Evolutionary conservation across 1,140 invertebrate species (phyloP).

Genomic region (Procambarus clarkii): DNA sequence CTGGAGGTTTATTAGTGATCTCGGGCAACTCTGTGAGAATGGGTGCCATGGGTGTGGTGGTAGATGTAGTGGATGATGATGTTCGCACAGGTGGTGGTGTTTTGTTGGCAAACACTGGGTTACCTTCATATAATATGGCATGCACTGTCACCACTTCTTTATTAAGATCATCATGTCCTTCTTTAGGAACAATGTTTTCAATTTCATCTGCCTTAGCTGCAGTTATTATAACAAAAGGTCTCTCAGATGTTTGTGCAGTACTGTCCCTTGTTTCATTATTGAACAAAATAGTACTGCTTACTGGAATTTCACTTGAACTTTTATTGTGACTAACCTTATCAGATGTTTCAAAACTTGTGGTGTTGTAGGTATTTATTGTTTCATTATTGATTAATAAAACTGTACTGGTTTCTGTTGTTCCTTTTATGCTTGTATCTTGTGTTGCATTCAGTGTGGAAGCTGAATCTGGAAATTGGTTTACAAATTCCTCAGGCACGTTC

Average conservation of each 20-base stretch:
- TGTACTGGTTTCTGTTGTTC: neutral
- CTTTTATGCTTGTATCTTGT: neutral
- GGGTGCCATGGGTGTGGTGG: slow-evolving; percentile 10
- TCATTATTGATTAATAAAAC: neutral
- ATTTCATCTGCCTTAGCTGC: neutral
- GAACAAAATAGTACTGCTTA: neutral
- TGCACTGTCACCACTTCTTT: slow-evolving; percentile 24
- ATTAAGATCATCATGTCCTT: neutral
- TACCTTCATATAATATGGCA: slow-evolving; percentile 14
- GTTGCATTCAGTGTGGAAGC: neutral
- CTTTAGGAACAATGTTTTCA: neutral
- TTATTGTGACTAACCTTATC: neutral
- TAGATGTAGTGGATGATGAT: slow-evolving; percentile 13
- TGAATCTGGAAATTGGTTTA: neutral
- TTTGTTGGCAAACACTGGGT: slow-evolving; percentile 36
- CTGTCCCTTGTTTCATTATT: neutral
- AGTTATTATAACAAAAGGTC: slow-evolving; percentile 26
- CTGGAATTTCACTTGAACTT: neutral
- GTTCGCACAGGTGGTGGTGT: slow-evolving; percentile 26
- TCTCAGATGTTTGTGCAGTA: neutral
- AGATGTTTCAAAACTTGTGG: neutral
- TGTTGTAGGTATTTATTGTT: neutral
- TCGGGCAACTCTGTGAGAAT: neutral
- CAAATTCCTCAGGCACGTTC: neutral
- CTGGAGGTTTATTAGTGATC: neutral